These are phyloP conservation scores for Drosophila truncata DNA, from an alignment of 1,140 invertebrate genomes.

Conservation along the genomic window DNA sequence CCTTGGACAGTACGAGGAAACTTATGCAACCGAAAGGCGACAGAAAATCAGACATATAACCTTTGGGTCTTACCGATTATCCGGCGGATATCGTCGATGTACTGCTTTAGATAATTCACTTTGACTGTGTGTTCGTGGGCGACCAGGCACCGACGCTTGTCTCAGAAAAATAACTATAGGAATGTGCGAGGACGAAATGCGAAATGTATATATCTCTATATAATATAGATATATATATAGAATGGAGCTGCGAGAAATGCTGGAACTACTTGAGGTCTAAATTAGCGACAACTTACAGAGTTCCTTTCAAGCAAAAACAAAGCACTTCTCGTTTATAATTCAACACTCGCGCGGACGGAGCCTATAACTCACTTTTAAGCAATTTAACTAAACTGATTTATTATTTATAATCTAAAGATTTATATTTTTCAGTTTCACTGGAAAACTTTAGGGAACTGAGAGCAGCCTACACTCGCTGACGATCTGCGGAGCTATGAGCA, in stretches of 20 bases:
- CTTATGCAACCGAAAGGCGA: constrained; percentile 62
- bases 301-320: constrained; percentile 39
- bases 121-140: constrained; percentile 73
- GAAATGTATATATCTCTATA: constrained; percentile 43
- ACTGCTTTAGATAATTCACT: constrained; percentile 85
- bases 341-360: constrained; percentile 43
- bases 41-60: constrained; percentile 7
- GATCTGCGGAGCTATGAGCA: constrained; percentile 84
- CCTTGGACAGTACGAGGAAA: constrained; percentile 52
- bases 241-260: constrained; percentile 56
- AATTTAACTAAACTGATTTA: constrained; percentile 5
- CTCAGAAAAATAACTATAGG: constrained; percentile 23
- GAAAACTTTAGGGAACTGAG: constrained; percentile 26
- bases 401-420: background rate
- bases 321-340: background rate
- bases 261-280: constrained; percentile 40
- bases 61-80: constrained; percentile 83
- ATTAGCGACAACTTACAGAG: constrained; percentile 51
- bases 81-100: constrained; percentile 86
- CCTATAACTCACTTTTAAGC: constrained; percentile 18
- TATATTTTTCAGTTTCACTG: background rate
- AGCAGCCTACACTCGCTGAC: constrained; percentile 85
- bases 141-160: constrained; percentile 49
- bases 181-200: constrained; percentile 59
- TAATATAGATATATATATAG: constrained; percentile 12